A percentile compares a stretch with the other conserved stretches of the same genome.
phyloP scores from a whole-genome alignment of 1,140 invertebrate species.

The Sipha flava region DNA sequence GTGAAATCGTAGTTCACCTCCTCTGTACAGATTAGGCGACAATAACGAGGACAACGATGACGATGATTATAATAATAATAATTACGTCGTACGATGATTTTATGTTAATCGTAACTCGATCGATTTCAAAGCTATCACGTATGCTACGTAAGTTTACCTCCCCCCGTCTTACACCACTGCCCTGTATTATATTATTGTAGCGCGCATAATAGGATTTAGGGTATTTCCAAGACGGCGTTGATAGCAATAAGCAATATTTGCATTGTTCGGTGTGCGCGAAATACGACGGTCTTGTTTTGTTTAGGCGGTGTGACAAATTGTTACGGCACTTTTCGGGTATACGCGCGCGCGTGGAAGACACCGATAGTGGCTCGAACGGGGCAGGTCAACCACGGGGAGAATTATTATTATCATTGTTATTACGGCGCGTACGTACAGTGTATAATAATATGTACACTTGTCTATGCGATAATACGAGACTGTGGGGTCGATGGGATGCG shows the following conservation, averaged over 20 bases:
- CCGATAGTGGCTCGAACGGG: background rate
- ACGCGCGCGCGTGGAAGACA: background rate
- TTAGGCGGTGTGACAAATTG: background rate
- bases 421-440: too few species aligned
- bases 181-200: background rate
- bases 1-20: too few species aligned
- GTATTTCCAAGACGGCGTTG: background rate
- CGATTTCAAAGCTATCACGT: too few species aligned
- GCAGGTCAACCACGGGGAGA: background rate
- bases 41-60: too few species aligned
- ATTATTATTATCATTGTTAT: background rate
- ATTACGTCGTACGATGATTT: too few species aligned
- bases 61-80: too few species aligned
- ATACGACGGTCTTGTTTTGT: background rate
- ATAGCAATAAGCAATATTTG: constrained; percentile 13
- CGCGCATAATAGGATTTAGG: background rate
- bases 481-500: background rate
- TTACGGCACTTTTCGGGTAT: background rate
- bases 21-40: too few species aligned
- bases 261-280: background rate
- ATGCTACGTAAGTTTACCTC: too few species aligned
- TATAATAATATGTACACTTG: background rate
- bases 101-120: too few species aligned
- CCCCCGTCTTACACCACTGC: too few species aligned
- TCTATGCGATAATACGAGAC: background rate